Conservation (phyloP, 2,113 vertebrate species). For the Nesogale talazaci region DNA sequence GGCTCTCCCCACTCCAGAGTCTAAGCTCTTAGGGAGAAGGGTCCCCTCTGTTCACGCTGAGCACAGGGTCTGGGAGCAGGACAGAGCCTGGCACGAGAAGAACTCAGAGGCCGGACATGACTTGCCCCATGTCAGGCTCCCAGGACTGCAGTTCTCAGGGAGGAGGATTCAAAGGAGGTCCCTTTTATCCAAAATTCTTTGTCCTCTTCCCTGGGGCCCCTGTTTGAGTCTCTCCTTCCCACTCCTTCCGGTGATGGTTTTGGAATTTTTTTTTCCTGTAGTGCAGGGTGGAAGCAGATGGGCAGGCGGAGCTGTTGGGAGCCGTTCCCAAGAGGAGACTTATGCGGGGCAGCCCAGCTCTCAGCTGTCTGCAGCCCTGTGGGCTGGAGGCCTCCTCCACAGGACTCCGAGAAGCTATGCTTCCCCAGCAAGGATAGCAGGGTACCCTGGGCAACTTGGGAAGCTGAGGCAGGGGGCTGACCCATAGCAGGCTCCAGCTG, state of each 20-base stretch:
- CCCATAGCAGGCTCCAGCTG: neutral
- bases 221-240: slow-evolving; percentile 66
- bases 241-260: slow-evolving; percentile 76
- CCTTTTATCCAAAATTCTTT: slow-evolving; percentile 57
- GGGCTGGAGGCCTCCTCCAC: neutral
- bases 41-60: neutral
- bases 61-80: neutral
- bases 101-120: neutral
- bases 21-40: neutral
- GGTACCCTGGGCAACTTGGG: neutral
- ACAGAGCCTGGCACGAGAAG: neutral
- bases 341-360: neutral
- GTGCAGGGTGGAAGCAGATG: slow-evolving; percentile 50
- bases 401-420: neutral
- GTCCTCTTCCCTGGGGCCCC: slow-evolving; percentile 41
- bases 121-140: neutral
- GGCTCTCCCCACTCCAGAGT: neutral
- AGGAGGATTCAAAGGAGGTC: slow-evolving; percentile 14
- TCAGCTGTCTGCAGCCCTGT: neutral
- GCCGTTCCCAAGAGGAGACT: slow-evolving; percentile 48
- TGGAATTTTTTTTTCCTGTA: neutral
- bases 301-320: slow-evolving; percentile 42
- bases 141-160: neutral
- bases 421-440: neutral
- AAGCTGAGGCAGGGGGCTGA: neutral